Evolutionary conservation across 2,888 invertebrate genomes (phyloP).

Genomic region (Bursaphelenchus okinawaensis): DNA sequence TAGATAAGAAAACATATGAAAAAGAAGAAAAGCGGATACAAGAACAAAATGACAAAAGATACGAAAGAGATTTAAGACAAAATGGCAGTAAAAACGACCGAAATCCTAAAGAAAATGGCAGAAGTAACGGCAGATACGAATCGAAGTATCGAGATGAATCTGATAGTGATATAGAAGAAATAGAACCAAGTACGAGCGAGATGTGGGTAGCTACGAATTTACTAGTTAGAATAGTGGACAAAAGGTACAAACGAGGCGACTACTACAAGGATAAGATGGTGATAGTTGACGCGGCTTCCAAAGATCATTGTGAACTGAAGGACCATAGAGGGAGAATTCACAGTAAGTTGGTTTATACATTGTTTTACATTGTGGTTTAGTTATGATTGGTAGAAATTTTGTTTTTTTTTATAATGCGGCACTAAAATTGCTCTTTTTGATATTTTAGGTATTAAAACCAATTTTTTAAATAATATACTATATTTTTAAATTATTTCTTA

Average conservation of each 20-base stretch:
- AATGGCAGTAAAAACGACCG: neutral
- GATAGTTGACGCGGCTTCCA: conserved; percentile 58
- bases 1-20: neutral
- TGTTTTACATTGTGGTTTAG: no score
- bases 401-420: no score
- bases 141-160: neutral
- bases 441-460: neutral
- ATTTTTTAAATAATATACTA: no score
- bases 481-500: no score
- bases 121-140: neutral
- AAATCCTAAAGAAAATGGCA: neutral
- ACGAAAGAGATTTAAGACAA: neutral
- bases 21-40: neutral
- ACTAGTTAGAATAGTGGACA: conserved; percentile 59
- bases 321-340: conserved; percentile 56
- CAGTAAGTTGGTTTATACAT: conserved; percentile 8
- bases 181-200: neutral
- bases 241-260: conserved; percentile 52
- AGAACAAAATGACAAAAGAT: neutral
- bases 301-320: conserved; percentile 57
- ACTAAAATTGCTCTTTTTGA: no score
- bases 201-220: conserved; percentile 58
- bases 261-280: conserved; percentile 56
- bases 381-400: no score
- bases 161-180: neutral